A percentile compares a stretch with the other conserved stretches of the same genome.
Conservation (phyloP, 2,888 invertebrate species). For the Andrena chrysosceles region DNA sequence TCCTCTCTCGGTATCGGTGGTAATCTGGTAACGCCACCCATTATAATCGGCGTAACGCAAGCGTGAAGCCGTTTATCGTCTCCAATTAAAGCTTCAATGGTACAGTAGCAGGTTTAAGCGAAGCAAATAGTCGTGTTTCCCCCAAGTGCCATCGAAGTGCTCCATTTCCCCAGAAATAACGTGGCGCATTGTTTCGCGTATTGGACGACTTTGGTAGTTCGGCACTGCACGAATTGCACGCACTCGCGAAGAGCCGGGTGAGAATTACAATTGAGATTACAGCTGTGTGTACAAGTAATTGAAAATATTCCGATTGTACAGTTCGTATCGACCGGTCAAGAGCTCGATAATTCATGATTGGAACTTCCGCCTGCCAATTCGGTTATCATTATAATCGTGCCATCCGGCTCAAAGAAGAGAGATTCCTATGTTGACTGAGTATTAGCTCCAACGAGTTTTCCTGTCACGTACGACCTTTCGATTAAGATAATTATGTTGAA, state of each 20-base stretch:
- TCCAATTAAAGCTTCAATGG: background rate
- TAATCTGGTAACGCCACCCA: background rate
- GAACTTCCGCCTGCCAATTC: slow-evolving; percentile 54
- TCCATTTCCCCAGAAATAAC: background rate
- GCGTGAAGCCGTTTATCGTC: background rate
- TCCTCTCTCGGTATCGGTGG: background rate
- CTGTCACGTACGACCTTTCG: slow-evolving; percentile 52
- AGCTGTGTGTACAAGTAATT: slow-evolving; percentile 71
- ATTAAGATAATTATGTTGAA: slow-evolving; percentile 59
- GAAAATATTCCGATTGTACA: slow-evolving; percentile 68
- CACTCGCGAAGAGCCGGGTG: background rate
- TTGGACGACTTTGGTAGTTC: background rate
- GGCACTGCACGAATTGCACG: background rate
- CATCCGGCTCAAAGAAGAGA: slow-evolving; percentile 44
- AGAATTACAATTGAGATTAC: slow-evolving; percentile 19
- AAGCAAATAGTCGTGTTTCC: background rate
- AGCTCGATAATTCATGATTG: slow-evolving; percentile 63
- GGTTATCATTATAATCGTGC: slow-evolving; percentile 59
- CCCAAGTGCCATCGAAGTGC: background rate
- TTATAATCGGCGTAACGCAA: background rate
- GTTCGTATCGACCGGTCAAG: slow-evolving; percentile 43
- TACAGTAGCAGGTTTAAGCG: background rate
- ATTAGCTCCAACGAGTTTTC: slow-evolving; percentile 43
- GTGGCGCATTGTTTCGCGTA: background rate
- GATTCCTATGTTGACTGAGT: slow-evolving; percentile 54